phyloP scores from a whole-genome alignment of 2,797 vertebrate genomes.

The Ctenosaura bakeri region DNA sequence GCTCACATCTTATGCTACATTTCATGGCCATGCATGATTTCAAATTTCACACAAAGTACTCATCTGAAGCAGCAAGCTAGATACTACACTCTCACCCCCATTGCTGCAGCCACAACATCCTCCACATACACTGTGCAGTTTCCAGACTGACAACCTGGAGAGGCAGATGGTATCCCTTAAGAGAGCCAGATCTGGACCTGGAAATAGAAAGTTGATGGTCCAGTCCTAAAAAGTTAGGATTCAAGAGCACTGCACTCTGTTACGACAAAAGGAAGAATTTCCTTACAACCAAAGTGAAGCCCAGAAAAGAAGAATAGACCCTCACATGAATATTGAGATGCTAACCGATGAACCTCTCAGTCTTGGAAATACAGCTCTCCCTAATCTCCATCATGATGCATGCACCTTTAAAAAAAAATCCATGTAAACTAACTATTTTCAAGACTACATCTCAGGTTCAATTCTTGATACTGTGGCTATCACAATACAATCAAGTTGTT shows the following conservation, averaged over 20 bases:
- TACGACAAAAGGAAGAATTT: background rate
- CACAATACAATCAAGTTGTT: background rate
- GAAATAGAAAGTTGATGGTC: background rate
- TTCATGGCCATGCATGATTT: background rate
- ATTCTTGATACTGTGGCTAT: background rate
- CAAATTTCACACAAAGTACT: background rate
- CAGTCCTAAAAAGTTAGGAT: background rate
- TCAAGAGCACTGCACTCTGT: no score
- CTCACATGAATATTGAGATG: background rate
- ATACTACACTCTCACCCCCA: background rate
- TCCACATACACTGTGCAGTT: background rate
- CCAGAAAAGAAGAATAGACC: background rate
- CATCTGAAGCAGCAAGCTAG: background rate
- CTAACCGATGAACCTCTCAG: background rate
- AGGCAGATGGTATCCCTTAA: background rate
- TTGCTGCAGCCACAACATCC: background rate
- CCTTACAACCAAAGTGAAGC: background rate
- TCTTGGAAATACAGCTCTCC: background rate
- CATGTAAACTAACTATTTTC: background rate
- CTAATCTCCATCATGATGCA: background rate
- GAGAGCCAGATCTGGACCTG: background rate
- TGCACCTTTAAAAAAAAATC: background rate
- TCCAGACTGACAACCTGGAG: background rate
- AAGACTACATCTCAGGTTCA: background rate
- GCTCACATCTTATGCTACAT: background rate